Evolutionary conservation across 2,888 invertebrate genomes (phyloP), one percentile per base, ranked within the genome.

Genomic region (Halocaridina rubra): DNA sequence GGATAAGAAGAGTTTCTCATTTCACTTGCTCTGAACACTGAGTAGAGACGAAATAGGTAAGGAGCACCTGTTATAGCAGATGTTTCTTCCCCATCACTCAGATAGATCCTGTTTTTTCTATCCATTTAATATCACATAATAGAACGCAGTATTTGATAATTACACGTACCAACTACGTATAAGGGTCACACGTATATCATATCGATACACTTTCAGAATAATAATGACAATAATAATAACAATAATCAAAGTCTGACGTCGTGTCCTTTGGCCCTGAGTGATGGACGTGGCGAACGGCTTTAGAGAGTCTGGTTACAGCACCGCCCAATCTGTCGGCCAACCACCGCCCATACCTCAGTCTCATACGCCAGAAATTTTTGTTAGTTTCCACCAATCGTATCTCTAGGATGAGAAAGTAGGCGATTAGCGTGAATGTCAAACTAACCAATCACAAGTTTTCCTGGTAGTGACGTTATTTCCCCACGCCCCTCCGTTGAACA

Each of bases 301-400:
- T 32, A 24, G 59, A 46, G 74, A 30, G 61, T 76, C 76, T 76
- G 76, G 29, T 59, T 32, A 22, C 61, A 30, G 59, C 59, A 30
- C 76, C 76, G 53, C 61, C 59, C 76, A 76, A 76, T 76, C 76
- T 76, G 76, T 76, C 76, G 4, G 76, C 76, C 29, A 76, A 53
- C 30, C 27, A 30, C 53, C 46, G 61, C 76, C n/a, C 61, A 22
- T n/a, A 53, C 53, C 76, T 19, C 61, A 29, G 32, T n/a, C 61
- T 59, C 76, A 61, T 29, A 61, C n/a, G 22, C 76, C 61, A 8
- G 29, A 30, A 19, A 30, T 76, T 76, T 76, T 76, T 76, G 76
- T 76, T 19, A 13, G 10, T 13, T 8, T n/a, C 76, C 19, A 29
- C 76, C 76, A 76, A 76, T 76, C 76, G 32, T 61, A 76, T 57